These are phyloP conservation scores for Ips nitidus DNA, from an alignment of 1,140 invertebrate genomes.

Conservation along the genomic window DNA sequence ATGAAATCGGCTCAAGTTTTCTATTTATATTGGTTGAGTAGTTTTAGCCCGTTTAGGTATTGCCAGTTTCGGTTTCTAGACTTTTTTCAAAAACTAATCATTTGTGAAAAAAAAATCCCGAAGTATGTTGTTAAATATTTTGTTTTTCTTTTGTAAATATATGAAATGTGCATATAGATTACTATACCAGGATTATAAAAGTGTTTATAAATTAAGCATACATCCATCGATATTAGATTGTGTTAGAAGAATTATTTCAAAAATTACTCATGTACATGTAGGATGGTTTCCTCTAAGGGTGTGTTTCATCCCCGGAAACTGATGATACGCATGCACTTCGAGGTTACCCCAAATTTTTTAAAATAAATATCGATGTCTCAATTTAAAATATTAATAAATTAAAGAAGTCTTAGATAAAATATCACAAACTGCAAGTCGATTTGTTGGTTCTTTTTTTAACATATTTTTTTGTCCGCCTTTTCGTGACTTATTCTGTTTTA, in stretches of 20 bases:
- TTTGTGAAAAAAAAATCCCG: too few species aligned
- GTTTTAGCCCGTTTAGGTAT: too few species aligned
- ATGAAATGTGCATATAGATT: slow-evolving; percentile 53
- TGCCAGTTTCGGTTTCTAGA: too few species aligned
- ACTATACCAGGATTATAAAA: slow-evolving; percentile 50
- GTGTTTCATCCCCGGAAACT: not conserved
- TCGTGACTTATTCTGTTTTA: slow-evolving; percentile 37
- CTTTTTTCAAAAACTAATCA: too few species aligned
- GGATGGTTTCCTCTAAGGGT: slow-evolving; percentile 40
- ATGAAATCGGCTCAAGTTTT: too few species aligned
- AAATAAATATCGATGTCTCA: slow-evolving; percentile 46
- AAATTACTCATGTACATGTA: slow-evolving; percentile 44
- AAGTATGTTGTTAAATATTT: slow-evolving; percentile 24
- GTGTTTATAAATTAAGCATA: slow-evolving; percentile 48
- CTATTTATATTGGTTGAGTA: too few species aligned
- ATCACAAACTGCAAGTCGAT: slow-evolving; percentile 36
- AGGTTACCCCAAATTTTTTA: slow-evolving; percentile 41
- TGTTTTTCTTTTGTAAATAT: slow-evolving; percentile 52
- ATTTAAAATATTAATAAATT: slow-evolving; percentile 43
- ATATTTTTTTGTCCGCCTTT: slow-evolving; percentile 37
- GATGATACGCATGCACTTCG: slow-evolving; percentile 20
- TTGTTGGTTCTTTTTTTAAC: slow-evolving; percentile 29
- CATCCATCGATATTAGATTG: slow-evolving; percentile 47
- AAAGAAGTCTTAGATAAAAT: slow-evolving; percentile 43
- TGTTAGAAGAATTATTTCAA: slow-evolving; percentile 45